Evolutionary conservation across 2,113 vertebrate species (phyloP).

Genomic region (Amphilophus citrinellus): DNA sequence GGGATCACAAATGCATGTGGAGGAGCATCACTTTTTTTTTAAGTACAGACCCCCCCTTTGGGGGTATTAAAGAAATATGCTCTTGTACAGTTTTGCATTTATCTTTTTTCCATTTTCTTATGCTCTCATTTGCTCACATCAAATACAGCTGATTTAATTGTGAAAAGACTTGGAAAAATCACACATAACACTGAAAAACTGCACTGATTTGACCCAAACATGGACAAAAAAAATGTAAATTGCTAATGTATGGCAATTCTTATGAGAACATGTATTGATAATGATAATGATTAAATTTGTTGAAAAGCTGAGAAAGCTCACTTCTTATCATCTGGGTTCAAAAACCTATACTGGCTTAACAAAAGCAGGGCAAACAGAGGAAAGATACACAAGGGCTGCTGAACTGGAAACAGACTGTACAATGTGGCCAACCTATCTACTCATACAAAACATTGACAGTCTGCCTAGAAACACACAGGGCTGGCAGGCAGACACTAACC

Average conservation of each 20-base stretch:
- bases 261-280: not conserved
- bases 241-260: no score
- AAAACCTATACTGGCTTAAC: conserved; percentile 63
- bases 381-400: conserved; percentile 54
- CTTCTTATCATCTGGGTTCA: conserved; percentile 35
- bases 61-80: conserved; percentile 20
- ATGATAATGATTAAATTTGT: not conserved
- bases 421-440: conserved; percentile 59
- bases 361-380: conserved; percentile 49
- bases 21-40: not conserved
- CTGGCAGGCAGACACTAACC: conserved; percentile 52
- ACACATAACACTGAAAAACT: not conserved
- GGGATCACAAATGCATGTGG: not conserved
- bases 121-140: not conserved
- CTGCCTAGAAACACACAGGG: conserved; percentile 65
- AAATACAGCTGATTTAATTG: not conserved
- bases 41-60: not conserved
- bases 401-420: conserved; percentile 68
- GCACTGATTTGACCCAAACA: not conserved
- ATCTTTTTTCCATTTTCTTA: not conserved
- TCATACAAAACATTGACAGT: conserved; percentile 65
- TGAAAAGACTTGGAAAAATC: not conserved
- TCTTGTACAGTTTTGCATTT: not conserved
- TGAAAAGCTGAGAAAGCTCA: conserved; percentile 15
- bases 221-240: not conserved